phyloP scores from a whole-genome alignment of 2,888 invertebrate genomes.

The Myathropa florea region DNA sequence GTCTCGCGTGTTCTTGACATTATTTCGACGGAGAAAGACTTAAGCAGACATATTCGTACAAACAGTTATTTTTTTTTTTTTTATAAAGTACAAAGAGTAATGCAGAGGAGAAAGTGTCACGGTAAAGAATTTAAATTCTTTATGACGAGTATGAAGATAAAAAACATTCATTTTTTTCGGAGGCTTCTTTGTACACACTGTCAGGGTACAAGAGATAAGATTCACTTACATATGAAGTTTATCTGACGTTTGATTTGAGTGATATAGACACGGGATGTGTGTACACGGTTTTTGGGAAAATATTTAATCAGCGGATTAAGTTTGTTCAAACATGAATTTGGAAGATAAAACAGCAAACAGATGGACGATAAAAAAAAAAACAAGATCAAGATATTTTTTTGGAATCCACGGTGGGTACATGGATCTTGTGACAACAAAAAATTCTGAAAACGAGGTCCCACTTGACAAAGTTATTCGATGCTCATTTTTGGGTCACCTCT shows the following conservation, averaged over 20 bases:
- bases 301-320: neutral
- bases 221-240: neutral
- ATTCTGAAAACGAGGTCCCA: too few species aligned
- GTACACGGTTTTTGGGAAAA: neutral
- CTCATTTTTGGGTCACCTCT: too few species aligned
- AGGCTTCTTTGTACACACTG: neutral
- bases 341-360: too few species aligned
- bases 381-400: too few species aligned
- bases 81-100: neutral
- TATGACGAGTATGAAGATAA: neutral
- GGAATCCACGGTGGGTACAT: too few species aligned
- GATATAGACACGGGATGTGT: neutral
- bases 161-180: neutral
- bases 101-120: slow-evolving; percentile 22
- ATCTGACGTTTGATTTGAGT: neutral
- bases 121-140: slow-evolving; percentile 9
- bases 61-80: neutral
- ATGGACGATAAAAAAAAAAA: too few species aligned
- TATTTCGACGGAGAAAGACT: slow-evolving; percentile 20
- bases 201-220: slow-evolving; percentile 6
- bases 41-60: neutral
- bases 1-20: slow-evolving; percentile 52
- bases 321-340: neutral
- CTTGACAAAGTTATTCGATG: too few species aligned
- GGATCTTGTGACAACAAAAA: too few species aligned